Evolutionary conservation across 2,113 vertebrate genomes (phyloP), one percentile per base, ranked within the genome.

Genomic region (Serilophus lunatus): DNA sequence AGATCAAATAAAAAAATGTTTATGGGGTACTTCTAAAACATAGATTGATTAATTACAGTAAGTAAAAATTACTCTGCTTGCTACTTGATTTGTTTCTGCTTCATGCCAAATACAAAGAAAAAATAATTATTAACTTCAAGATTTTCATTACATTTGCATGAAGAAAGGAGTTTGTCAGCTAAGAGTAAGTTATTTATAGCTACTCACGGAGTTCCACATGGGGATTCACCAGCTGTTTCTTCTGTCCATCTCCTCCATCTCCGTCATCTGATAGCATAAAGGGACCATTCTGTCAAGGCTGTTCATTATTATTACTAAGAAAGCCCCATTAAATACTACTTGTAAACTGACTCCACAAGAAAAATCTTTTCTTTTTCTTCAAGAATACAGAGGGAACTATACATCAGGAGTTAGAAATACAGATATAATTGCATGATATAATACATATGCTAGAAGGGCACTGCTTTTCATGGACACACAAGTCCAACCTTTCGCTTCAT

Each of bases 141-240:
- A 72, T 45, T 90, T 42, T 18, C 9, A 19, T 26, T 76, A 57
- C 5, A 63, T 20, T 38, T 64, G 20, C 54, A 64, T 1, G 6
- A 85, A 87, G 13, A 82, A 83, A 61, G 20, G 7, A 54, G 18
- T 35, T 61, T 61, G 31, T 57, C 50, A 82, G 36, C 20, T 68
- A 75, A 64, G 44, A 63, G 16, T 60, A 82, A 68, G 64, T 59
- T 92, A 80, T 80, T 68, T 82, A 66, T 29, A 93, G 8, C 60
- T 92, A 97, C 99, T 99, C 96, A 99, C 99, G 99, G 38, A 99
- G 98, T 69, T 99, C 99, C 33, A 99, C 98, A 18, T 99, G 99
- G 28, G 99, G 99, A 95, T 99, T 99, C 84, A 98, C 97, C 7
- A 98, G 97, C 76, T 99, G 99, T 75, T 99, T 99, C 97, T 99